These are phyloP conservation scores for Eurystomus glaucurus DNA, from an alignment of 2,797 vertebrate species.

Conservation along the genomic window DNA sequence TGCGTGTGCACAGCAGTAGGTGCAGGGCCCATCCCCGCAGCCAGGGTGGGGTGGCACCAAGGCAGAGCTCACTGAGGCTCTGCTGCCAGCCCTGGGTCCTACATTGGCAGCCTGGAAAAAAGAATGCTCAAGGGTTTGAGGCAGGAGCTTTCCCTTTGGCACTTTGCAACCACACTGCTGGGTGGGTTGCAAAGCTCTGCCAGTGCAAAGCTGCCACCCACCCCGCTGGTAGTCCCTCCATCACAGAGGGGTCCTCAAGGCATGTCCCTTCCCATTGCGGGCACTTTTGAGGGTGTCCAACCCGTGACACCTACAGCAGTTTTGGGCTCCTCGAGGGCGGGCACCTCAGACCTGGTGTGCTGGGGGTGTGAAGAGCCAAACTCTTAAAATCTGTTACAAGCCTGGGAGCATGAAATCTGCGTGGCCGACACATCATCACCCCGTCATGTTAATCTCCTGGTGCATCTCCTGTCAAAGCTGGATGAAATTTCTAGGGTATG, in stretches of 20 bases:
- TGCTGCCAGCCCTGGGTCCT: background rate
- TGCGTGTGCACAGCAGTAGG: accelerated
- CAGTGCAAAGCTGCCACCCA: background rate
- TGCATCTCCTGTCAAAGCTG: accelerated
- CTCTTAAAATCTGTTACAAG: background rate
- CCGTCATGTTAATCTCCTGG: accelerated
- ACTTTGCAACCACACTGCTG: accelerated
- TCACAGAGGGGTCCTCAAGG: background rate
- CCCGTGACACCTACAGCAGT: background rate
- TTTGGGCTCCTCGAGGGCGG: background rate
- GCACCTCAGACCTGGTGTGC: background rate
- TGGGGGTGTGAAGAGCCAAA: background rate
- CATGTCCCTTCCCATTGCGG: background rate
- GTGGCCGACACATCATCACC: accelerated
- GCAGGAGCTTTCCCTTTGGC: background rate
- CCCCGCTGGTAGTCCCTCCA: background rate
- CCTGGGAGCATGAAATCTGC: background rate
- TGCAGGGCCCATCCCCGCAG: background rate
- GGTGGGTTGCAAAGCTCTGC: background rate
- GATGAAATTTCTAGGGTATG: background rate
- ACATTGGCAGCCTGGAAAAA: accelerated
- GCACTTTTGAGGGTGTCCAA: accelerated
- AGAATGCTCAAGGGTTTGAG: background rate
- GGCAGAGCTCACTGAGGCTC: background rate
- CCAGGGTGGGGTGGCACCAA: accelerated